Percentiles rank a stretch among this genome's conserved stretches.
phyloP scores from a whole-genome alignment of 2,113 vertebrate genomes.

The Protobothrops mucrosquamatus region DNA sequence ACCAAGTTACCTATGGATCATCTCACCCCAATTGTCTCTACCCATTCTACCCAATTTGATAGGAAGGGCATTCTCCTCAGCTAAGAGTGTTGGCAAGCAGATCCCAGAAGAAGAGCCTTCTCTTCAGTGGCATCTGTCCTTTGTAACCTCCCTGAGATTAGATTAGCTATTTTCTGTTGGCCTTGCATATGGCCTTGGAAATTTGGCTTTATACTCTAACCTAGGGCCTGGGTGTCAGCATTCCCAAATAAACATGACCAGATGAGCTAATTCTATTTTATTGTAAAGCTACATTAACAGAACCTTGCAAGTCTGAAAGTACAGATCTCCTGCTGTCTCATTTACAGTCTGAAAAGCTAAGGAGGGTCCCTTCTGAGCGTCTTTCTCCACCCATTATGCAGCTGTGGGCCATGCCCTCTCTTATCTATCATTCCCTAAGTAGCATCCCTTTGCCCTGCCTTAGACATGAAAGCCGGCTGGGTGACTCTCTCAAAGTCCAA shows the following conservation, averaged over 20 bases:
- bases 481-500: not conserved
- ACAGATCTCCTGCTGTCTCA: not conserved
- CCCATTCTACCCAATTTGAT: not conserved
- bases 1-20: not conserved
- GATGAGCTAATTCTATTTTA: not conserved
- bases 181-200: not conserved
- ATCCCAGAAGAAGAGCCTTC: not conserved
- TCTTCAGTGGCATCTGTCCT: not conserved
- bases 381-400: not conserved
- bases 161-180: not conserved
- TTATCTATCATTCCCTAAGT: not conserved
- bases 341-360: not conserved
- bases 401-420: not conserved
- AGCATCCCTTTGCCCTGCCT: not conserved
- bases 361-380: not conserved
- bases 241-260: not conserved
- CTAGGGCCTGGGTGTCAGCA: not conserved
- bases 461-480: not conserved
- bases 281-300: not conserved
- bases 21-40: not conserved
- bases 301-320: not conserved
- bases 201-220: not conserved
- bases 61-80: not conserved
- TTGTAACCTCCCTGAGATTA: not conserved
- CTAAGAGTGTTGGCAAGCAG: not conserved